A percentile compares a stretch with the other conserved stretches of the same genome.
Conservation (phyloP, 2,113 vertebrate genomes). For the Noturus placidus region DNA sequence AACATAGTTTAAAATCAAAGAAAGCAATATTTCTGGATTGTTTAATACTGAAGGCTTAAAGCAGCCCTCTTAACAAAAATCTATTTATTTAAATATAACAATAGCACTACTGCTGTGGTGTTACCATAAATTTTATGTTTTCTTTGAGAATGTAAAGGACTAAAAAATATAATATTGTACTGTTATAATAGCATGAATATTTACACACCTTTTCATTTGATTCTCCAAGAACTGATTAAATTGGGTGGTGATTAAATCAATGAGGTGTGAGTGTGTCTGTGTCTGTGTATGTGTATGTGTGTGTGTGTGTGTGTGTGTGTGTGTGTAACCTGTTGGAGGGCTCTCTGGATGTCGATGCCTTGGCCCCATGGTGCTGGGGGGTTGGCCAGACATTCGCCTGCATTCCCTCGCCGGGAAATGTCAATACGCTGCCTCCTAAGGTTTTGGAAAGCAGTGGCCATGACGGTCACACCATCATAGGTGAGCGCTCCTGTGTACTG, state of each 20-base stretch:
- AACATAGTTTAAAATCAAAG: not conserved
- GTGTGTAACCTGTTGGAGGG: constrained; percentile 86
- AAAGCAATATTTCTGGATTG: not conserved
- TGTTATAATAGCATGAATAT: not conserved
- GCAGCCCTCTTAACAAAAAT: not conserved
- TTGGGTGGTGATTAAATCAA: constrained; percentile 1
- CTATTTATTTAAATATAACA: not conserved
- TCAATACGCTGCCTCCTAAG: constrained; percentile 91
- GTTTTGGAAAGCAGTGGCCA: constrained; percentile 94
- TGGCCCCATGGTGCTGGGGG: constrained; percentile 97
- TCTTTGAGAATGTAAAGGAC: not conserved
- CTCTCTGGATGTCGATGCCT: constrained; percentile 97
- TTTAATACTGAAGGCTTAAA: not conserved
- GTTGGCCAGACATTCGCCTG: constrained; percentile 94
- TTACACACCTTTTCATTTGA: not conserved
- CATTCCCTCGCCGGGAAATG: constrained; percentile 92
- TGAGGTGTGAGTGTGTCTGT: not conserved
- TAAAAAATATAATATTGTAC: not conserved
- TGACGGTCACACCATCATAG: constrained; percentile 89
- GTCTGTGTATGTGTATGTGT: not conserved
- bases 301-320: not conserved
- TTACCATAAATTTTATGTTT: not conserved
- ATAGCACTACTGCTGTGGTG: not conserved
- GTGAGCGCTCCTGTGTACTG: constrained; percentile 97
- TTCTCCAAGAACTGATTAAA: constrained; percentile 3